Evolutionary conservation across 2,888 invertebrate species (phyloP).

Genomic region (Isoperla grammatica): DNA sequence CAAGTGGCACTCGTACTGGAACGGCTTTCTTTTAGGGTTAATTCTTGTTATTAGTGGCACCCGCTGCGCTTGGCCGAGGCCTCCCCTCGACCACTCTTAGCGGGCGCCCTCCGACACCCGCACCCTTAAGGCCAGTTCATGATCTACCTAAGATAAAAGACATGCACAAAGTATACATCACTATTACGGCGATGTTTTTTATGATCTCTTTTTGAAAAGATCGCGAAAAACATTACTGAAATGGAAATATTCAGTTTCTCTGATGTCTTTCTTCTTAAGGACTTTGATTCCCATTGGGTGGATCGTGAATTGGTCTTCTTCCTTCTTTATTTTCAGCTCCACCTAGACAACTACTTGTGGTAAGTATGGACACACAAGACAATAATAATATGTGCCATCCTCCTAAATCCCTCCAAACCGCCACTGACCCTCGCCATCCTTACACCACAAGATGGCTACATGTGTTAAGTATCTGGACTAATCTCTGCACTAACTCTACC

Average conservation of each 20-base stretch:
- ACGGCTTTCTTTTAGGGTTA: conserved; percentile 32
- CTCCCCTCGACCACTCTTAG: conserved; percentile 20
- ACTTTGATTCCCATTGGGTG: too few species aligned
- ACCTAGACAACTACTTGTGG: too few species aligned
- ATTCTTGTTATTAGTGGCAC: conserved; percentile 13
- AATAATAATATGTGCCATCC: too few species aligned
- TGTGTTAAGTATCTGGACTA: too few species aligned
- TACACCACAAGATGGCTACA: too few species aligned
- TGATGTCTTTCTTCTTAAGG: too few species aligned
- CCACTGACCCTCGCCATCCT: background rate
- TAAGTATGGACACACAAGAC: background rate
- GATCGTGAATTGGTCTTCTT: too few species aligned
- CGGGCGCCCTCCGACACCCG: conserved; percentile 11
- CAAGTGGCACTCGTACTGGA: conserved; percentile 26
- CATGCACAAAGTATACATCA: background rate
- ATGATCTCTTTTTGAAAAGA: background rate
- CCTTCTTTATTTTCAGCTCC: too few species aligned
- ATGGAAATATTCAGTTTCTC: background rate
- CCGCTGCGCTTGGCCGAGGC: conserved; percentile 22
- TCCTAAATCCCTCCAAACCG: too few species aligned
- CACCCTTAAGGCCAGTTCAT: conserved; percentile 10
- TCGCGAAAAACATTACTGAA: background rate
- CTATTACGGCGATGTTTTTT: background rate
- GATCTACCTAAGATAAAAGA: background rate
- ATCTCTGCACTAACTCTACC: too few species aligned